Base-by-base conservation (phyloP, 1,140 invertebrate genomes). In the Temnothorax longispinosus region DNA sequence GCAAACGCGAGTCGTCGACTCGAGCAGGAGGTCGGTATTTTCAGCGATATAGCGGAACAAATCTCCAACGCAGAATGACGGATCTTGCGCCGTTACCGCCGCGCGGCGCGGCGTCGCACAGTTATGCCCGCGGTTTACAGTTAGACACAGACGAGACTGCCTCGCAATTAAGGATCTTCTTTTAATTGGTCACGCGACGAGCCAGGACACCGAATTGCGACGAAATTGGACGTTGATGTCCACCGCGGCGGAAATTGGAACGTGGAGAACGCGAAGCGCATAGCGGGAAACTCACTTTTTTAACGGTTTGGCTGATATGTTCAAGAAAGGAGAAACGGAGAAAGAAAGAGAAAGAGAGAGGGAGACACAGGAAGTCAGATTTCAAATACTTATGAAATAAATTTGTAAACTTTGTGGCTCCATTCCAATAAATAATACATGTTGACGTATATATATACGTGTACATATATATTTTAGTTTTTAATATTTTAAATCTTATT, bases 111-210 rank as follows among this genome's bases (percentile, higher is more conserved):
- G 64, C n/a, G 64, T 67, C 71, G 84, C 88, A 87, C 84, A 89
- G 89, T 90, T 93, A 92, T 86, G 60, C 84, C 87, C 87, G 82
- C 82, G 87, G 47, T 87, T 93, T 94, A 94, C 94, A 95, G 94
- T 94, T 95, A 94, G 44, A 52, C 47, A 13, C 38, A 47, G 11
- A 58, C 80, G 11, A 87, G 56, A 81, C 85, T 58, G 76, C 85
- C 75, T 85, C 64, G 67, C 71, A 62, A 88, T 89, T 86, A 72
- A 18, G 60, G 65, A 82, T 32, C 15, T 50, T 78, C 11, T 54
- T 32, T 62, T 88, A 88, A 89, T 75, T 67, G n/a, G 67, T 56
- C 52, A 82, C 32, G 77, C 64, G 50, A 81, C 65, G 52, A 11
- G 52, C 11, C 7, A 35, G 27, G 32, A 75, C 80, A 50, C 8